Evolutionary conservation across 2,797 vertebrate species (phyloP).

Genomic region (Nannoperca australis): DNA sequence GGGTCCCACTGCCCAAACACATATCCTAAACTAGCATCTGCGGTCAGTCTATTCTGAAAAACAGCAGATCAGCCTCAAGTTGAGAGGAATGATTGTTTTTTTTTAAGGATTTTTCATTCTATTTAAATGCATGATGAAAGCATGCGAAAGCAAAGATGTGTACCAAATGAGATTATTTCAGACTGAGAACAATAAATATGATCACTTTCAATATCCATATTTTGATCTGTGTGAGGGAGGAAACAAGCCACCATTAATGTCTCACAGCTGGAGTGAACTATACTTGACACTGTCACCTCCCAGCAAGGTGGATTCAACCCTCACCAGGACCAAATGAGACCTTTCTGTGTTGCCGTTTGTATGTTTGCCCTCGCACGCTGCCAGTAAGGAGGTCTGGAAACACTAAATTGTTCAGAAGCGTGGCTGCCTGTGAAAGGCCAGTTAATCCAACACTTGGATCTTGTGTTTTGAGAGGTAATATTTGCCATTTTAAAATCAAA

Average conservation of each 20-base stretch:
- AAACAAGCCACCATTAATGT: slow-evolving; percentile 5
- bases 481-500: neutral
- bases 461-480: neutral
- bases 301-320: neutral
- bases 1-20: neutral
- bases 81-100: slow-evolving; percentile 14
- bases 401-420: neutral
- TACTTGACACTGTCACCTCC: slow-evolving; percentile 14
- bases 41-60: slow-evolving; percentile 11
- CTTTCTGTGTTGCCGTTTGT: neutral
- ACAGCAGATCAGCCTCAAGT: slow-evolving; percentile 34
- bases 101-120: slow-evolving; percentile 12
- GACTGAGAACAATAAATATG: slow-evolving; percentile 14
- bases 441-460: neutral
- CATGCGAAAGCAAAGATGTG: neutral
- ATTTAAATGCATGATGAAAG: slow-evolving; percentile 33
- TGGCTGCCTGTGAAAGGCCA: neutral
- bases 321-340: neutral
- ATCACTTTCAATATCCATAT: slow-evolving; percentile 13
- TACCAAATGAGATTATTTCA: slow-evolving; percentile 45
- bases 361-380: neutral
- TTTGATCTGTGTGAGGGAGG: slow-evolving; percentile 12
- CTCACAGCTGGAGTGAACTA: slow-evolving; percentile 16
- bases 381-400: neutral
- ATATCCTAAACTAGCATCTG: slow-evolving; percentile 19